A percentile compares a stretch with the other conserved stretches of the same genome.
These are phyloP conservation scores for Malacoctenus gilli DNA, from an alignment of 2,797 vertebrate species.

Conservation along the genomic window DNA sequence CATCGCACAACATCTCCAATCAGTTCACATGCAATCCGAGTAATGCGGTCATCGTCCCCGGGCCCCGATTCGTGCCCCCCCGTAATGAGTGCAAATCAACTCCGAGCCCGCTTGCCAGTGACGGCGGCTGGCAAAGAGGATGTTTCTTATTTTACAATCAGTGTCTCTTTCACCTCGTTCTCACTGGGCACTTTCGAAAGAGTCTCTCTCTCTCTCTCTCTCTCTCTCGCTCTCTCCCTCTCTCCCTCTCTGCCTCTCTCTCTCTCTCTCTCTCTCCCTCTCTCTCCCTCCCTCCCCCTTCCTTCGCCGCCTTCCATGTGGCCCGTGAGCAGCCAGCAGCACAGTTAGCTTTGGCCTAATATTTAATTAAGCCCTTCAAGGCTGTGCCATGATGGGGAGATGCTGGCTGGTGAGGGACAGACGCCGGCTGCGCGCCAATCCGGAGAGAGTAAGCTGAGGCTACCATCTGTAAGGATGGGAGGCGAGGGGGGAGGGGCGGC, in stretches of 20 bases:
- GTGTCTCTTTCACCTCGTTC: constrained; percentile 46
- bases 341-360: constrained; percentile 63
- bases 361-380: constrained; percentile 73
- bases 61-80: constrained; percentile 68
- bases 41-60: constrained; percentile 74
- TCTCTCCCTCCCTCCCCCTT: constrained; percentile 5
- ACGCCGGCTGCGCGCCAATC: constrained; percentile 52
- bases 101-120: constrained; percentile 75
- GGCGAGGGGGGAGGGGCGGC: constrained; percentile 44
- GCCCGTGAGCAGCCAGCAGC: constrained; percentile 53
- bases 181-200: constrained; percentile 37
- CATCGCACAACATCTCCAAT: constrained; percentile 72
- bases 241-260: not conserved
- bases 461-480: constrained; percentile 61
- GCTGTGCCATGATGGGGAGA: constrained; percentile 42
- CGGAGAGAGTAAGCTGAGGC: constrained; percentile 47
- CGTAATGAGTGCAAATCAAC: constrained; percentile 83
- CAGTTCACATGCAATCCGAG: constrained; percentile 67
- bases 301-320: constrained; percentile 8
- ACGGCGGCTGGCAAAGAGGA: constrained; percentile 66
- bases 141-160: constrained; percentile 54
- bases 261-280: constrained; percentile 15
- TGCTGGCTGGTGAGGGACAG: constrained; percentile 57
- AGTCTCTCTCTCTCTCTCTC: constrained; percentile 14
- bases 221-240: constrained; percentile 6